Base-by-base conservation (phyloP, 2,888 invertebrate species). In the Chrysopilus asiliformis region DNA sequence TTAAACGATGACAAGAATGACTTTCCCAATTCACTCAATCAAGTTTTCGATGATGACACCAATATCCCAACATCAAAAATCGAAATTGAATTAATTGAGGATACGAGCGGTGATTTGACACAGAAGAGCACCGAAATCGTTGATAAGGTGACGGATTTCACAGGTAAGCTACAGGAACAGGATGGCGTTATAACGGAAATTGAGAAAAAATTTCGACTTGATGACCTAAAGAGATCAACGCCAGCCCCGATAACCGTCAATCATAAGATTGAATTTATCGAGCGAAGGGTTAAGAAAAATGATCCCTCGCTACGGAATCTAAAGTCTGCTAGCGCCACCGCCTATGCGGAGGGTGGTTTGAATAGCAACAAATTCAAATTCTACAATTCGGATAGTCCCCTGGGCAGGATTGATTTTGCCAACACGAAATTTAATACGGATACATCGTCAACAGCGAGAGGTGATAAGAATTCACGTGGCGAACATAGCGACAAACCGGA, bases 111-210 rank as follows among this genome's bases (percentile, higher is more conserved):
- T n/a, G 35, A 17, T 32, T 33, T 30, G 26, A 31, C 14, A 42
- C 29, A 14, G 25, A 40, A 33, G 19, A 36, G 19, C 17, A 28
- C 28, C 14, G 36, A 34, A 24, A 36, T 34, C 13, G 7, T 12
- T 16, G 5, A 16, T 10, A 15, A 33, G n/a, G 32, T 35, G 28
- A 39, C 40, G 35, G 36, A 39, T 41, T 26, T 22, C 10, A 8
- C 22, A 8, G 22, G n/a, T 26, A 26, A 26, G 5, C 12, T 26
- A 5, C 60, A 58, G 29, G 59, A 61, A 35, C 54, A 57, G 40
- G 63, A 62, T 46, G 60, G 56, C 35, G 47, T 60, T 34, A 60
- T 63, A 40, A 60, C 61, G 7, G 60, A 60, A 50, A 61, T 62
- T 35, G 62, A 63, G 45, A 52, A 57, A 35, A 60, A 60, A 36